Percentiles rank a stretch among this genome's conserved stretches.
Conservation (phyloP, 2,113 vertebrate species). For the Chaetops frenatus region DNA sequence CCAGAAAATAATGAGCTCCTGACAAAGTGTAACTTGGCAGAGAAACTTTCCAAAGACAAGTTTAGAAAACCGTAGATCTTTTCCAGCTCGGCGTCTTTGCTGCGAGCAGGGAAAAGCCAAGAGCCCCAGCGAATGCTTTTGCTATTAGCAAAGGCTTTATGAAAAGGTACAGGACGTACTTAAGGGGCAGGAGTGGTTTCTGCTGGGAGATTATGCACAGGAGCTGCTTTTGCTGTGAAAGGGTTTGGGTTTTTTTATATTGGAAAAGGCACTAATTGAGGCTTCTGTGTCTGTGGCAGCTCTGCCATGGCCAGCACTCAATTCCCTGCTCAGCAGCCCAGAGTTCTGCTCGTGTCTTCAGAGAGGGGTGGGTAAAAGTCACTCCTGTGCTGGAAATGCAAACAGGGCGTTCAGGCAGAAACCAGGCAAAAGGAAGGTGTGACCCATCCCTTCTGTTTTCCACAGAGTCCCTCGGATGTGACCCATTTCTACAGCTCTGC, state of each 20-base stretch:
- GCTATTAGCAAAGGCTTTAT: slow-evolving; percentile 16
- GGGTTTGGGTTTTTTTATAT: fast-evolving
- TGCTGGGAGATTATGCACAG: not conserved
- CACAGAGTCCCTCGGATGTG: not conserved
- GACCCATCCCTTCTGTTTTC: not conserved
- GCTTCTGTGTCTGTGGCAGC: not conserved
- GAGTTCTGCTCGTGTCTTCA: not conserved
- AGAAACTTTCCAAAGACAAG: slow-evolving; percentile 60
- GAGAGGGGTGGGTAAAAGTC: not conserved
- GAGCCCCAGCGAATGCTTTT: slow-evolving; percentile 23
- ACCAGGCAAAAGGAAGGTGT: not conserved
- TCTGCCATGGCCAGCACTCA: not conserved
- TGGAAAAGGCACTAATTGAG: not conserved
- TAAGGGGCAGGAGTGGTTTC: not conserved
- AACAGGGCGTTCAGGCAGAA: not conserved
- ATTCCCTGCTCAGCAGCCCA: not conserved
- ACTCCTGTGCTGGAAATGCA: not conserved
- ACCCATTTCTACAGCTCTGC: not conserved
- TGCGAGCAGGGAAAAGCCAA: not conserved
- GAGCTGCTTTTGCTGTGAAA: not conserved
- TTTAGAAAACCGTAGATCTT: slow-evolving; percentile 37
- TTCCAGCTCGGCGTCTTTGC: slow-evolving; percentile 38
- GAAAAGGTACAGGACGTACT: not conserved
- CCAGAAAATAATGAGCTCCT: slow-evolving; percentile 60
- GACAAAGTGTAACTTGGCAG: slow-evolving; percentile 70